Base-by-base conservation (phyloP, 2,888 invertebrate species). In the Ormyrus thymus region DNA sequence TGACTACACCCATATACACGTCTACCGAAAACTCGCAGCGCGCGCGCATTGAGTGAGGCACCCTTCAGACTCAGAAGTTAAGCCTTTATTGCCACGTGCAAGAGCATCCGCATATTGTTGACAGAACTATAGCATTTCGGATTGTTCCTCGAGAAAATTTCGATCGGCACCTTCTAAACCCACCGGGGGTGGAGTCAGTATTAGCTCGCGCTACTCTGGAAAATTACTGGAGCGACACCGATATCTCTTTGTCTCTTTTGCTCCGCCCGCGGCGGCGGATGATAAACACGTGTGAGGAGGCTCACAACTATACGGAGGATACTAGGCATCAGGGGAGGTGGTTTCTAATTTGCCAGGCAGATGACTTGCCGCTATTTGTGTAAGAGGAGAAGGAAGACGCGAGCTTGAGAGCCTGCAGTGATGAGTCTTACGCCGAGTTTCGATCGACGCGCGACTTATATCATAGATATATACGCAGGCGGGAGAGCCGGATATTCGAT, bases 261-360 rank as follows among this genome's bases (percentile, higher is more conserved):
- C 29, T 29, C 29, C 3, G 29, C 29, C 43, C 15, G 9, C 7
- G 13, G 9, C 61, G n/a, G n/a, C 50, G 59, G 50, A 29, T 71
- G 43, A 46, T 53, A 53, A 62, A 45, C 62, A n/a, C 13, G 43
- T n/a, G 9, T 6, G 7, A 6, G 6, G 45, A n/a, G 7, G 45
- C 45, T n/a, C n/a, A 45, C 45, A 10, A 8, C 11, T 7, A 46
- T 5, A 6, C 15, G 45, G 43, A 7, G 13, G 29, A 29, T 29
- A 4, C 29, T n/a, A 29, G 29, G 29, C 29, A 45, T 9, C 11
- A 13, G 73, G 2, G 43, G 48, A 29, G 7, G 46, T 55, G 10
- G 55, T 45, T 75, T 68, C 61, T 53, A 68, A 55, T 69, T 76
- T 61, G 68, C 61, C 53, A 58, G 61, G 68, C 68, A 65, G 59